A percentile compares a stretch with the other conserved stretches of the same genome.
Conservation (phyloP, 2,888 invertebrate species). For the Cheilosia soror region DNA sequence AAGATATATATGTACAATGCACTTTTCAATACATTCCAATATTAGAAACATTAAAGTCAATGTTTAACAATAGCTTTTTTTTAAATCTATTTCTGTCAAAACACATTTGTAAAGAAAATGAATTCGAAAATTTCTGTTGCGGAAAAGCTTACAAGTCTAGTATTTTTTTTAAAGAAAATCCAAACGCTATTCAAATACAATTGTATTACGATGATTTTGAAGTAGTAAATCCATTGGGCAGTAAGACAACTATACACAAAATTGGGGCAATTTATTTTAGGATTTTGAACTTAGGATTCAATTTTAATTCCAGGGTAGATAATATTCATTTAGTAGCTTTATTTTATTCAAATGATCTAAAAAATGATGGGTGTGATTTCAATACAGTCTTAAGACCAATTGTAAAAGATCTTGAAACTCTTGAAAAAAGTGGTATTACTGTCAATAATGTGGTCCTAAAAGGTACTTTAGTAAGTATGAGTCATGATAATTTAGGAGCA, state of each 20-base stretch:
- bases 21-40: background rate
- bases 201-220: constrained; percentile 25
- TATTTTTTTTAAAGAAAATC: too few species aligned
- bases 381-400: constrained; percentile 21
- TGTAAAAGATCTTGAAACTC: too few species aligned
- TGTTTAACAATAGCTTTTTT: background rate
- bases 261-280: constrained; percentile 20
- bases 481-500: too few species aligned
- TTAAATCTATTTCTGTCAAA: background rate
- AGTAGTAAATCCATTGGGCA: constrained; percentile 8
- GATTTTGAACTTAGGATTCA: constrained; percentile 6
- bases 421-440: too few species aligned
- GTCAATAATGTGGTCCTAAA: background rate
- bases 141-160: too few species aligned
- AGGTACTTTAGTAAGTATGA: constrained; percentile 8
- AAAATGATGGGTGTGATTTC: constrained; percentile 1
- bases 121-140: constrained; percentile 10
- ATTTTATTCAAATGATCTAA: constrained; percentile 15
- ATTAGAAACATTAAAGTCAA: background rate
- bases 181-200: constrained; percentile 7
- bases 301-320: constrained; percentile 5
- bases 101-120: background rate
- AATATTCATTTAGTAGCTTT: constrained; percentile 23
- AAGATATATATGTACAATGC: background rate
- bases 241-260: constrained; percentile 18